Evolutionary conservation across 2,113 vertebrate genomes (phyloP).

Genomic region (Oncorhynchus gorbuscha): DNA sequence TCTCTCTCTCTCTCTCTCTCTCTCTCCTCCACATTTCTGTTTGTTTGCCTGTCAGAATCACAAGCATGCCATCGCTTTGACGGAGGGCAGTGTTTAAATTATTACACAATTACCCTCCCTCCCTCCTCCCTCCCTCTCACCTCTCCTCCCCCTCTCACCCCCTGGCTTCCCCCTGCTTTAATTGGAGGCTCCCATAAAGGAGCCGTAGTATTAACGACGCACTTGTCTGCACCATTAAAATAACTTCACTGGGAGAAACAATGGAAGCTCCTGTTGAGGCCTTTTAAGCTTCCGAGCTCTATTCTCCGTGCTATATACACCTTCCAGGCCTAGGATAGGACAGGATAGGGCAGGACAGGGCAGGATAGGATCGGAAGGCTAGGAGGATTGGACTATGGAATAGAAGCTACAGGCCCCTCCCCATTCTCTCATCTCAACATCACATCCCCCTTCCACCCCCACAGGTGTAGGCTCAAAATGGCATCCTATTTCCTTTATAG

Average conservation of each 20-base stretch:
- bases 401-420: not conserved
- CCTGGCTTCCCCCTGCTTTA: slow-evolving; percentile 25
- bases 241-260: slow-evolving; percentile 36
- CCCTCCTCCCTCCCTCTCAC: not conserved
- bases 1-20: not conserved
- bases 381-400: not conserved
- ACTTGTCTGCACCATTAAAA: slow-evolving; percentile 51
- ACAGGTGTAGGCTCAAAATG: not conserved
- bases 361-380: too few species aligned
- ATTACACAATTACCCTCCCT: not conserved
- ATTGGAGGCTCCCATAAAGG: slow-evolving; percentile 24
- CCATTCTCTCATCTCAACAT: not conserved
- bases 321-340: not conserved
- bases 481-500: too few species aligned
- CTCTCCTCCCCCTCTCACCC: slow-evolving; percentile 1
- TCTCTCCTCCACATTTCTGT: not conserved
- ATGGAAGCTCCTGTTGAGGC: slow-evolving; percentile 20
- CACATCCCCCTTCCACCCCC: not conserved
- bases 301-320: not conserved
- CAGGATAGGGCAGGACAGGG: too few species aligned
- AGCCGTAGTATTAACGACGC: slow-evolving; percentile 18
- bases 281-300: not conserved
- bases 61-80: not conserved
- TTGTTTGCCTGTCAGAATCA: not conserved
- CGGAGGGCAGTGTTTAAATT: not conserved